Evolutionary conservation across 2,113 vertebrate species (phyloP).

Genomic region (Apeltes quadracus): DNA sequence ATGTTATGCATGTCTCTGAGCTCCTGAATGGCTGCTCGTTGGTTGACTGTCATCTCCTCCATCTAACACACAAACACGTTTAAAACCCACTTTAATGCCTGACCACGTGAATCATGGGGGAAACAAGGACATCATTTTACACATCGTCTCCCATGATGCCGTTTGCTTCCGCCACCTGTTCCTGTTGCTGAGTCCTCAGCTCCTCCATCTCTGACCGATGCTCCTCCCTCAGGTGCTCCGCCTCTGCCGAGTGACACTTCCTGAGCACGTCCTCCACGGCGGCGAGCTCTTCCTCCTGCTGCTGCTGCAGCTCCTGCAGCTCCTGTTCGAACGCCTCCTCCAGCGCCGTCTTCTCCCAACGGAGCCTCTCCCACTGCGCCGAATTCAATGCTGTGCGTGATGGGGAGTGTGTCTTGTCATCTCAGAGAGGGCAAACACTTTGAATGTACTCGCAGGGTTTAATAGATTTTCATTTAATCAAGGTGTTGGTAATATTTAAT

Average conservation of each 20-base stretch:
- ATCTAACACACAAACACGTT: slow-evolving; percentile 77
- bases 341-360: slow-evolving; percentile 88
- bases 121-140: background rate
- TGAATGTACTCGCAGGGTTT: background rate
- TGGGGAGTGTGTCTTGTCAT: background rate
- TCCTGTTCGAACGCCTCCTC: slow-evolving; percentile 86
- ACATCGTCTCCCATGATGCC: slow-evolving; percentile 25
- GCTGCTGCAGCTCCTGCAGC: slow-evolving; percentile 82
- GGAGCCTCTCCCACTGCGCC: slow-evolving; percentile 83
- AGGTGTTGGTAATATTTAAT: background rate
- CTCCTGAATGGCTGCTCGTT: slow-evolving; percentile 85
- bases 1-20: slow-evolving; percentile 87
- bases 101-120: background rate
- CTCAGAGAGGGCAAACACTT: background rate
- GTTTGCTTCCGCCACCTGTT: slow-evolving; percentile 70
- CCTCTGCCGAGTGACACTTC: slow-evolving; percentile 80
- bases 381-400: slow-evolving; percentile 81
- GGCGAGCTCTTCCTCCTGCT: slow-evolving; percentile 87
- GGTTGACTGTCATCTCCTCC: slow-evolving; percentile 86
- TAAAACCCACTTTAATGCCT: background rate
- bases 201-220: slow-evolving; percentile 89
- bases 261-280: slow-evolving; percentile 84
- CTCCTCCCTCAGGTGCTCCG: slow-evolving; percentile 83
- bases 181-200: slow-evolving; percentile 80
- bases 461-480: background rate